These are phyloP conservation scores for Agelas oroides DNA, from an alignment of 37 sponge, comb jelly and placozoan species.

Conservation along the genomic window DNA sequence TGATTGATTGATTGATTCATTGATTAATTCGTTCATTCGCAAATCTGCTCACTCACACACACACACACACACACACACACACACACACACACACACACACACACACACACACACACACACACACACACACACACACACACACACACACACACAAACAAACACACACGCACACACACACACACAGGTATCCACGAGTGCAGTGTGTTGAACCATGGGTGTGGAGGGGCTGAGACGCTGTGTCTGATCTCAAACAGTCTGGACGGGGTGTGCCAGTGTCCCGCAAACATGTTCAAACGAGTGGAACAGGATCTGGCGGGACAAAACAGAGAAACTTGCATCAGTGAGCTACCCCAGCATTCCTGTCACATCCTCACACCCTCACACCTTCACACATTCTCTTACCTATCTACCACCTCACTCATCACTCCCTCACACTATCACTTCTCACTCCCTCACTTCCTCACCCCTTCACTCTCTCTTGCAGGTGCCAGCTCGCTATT, in stretches of 20 bases:
- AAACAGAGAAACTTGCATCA: neutral
- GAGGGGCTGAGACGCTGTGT: conserved; percentile 23
- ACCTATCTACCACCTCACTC: neutral
- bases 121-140: conserved; percentile 15
- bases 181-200: conserved; percentile 33
- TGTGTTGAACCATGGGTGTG: neutral
- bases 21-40: too few species aligned
- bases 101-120: conserved; percentile 18
- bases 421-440: neutral
- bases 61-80: conserved; percentile 15
- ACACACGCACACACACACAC: conserved; percentile 10
- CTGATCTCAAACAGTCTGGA: neutral
- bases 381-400: neutral
- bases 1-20: too few species aligned
- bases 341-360: neutral
- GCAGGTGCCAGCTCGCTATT: conserved; percentile 19
- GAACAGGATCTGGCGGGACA: neutral
- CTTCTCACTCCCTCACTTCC: neutral
- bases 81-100: conserved; percentile 15
- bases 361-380: neutral
- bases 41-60: neutral
- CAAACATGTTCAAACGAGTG: neutral
- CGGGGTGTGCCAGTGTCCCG: conserved; percentile 6
- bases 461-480: too few species aligned
- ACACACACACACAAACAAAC: conserved; percentile 10